These are phyloP conservation scores for Lampris incognitus DNA, from an alignment of 2,113 vertebrate genomes.

Conservation along the genomic window DNA sequence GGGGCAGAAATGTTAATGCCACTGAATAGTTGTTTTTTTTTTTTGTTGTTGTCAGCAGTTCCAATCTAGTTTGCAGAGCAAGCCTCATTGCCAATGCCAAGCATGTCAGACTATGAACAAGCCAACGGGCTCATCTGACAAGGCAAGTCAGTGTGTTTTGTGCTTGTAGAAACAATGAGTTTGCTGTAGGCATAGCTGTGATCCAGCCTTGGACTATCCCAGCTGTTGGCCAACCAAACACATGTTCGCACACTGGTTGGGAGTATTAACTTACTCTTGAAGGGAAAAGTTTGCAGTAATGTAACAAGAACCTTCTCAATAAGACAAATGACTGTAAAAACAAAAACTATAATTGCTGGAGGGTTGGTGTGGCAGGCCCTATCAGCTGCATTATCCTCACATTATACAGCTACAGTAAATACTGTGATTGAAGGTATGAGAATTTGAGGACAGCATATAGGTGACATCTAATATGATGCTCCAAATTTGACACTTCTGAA, in stretches of 20 bases:
- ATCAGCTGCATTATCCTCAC: too few species aligned
- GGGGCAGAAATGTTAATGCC: slow-evolving; percentile 42
- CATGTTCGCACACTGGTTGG: slow-evolving; percentile 9
- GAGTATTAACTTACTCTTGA: slow-evolving; percentile 10
- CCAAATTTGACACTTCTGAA: too few species aligned
- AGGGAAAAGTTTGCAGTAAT: slow-evolving; percentile 1
- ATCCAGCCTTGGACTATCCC: slow-evolving; percentile 29
- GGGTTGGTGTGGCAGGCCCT: too few species aligned
- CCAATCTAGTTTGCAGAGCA: slow-evolving; percentile 26
- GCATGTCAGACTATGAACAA: slow-evolving; percentile 51
- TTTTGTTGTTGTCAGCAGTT: slow-evolving; percentile 61
- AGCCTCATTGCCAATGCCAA: slow-evolving; percentile 51
- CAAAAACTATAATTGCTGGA: too few species aligned
- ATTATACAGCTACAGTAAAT: too few species aligned
- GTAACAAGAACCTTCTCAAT: neutral
- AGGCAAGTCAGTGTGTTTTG: slow-evolving; percentile 29
- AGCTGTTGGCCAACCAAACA: slow-evolving; percentile 18
- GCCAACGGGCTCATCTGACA: slow-evolving; percentile 25
- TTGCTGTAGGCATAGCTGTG: slow-evolving; percentile 41
- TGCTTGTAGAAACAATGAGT: slow-evolving; percentile 54
- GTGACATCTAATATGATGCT: too few species aligned
- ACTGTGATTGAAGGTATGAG: too few species aligned
- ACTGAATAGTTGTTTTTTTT: slow-evolving; percentile 46
- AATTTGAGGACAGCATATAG: too few species aligned
- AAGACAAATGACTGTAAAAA: too few species aligned